Percentiles rank a stretch among this genome's conserved stretches.
phyloP scores from a whole-genome alignment of 2,113 vertebrate species.

The Romanogobio albipinnatus region DNA sequence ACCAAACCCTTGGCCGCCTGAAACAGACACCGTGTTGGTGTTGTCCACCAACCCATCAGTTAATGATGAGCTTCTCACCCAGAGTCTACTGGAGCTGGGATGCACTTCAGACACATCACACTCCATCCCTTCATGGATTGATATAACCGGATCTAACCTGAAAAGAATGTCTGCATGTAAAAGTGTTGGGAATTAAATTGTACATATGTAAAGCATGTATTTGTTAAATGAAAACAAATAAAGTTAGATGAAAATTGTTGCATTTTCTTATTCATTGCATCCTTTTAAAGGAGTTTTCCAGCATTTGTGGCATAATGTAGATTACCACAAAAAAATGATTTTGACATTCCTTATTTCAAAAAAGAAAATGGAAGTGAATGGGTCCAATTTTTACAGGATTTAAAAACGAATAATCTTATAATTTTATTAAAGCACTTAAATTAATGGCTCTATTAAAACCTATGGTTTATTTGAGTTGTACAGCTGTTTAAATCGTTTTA shows the following conservation, averaged over 20 bases:
- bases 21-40: conserved; percentile 70
- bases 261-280: neutral
- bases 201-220: neutral
- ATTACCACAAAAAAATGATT: neutral
- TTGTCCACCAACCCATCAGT: conserved; percentile 63
- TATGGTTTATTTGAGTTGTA: neutral
- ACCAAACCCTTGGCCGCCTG: conserved; percentile 54
- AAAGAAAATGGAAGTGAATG: neutral
- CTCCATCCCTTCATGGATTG: conserved; percentile 12
- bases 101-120: conserved; percentile 52
- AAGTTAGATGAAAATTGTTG: neutral
- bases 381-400: neutral
- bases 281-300: neutral
- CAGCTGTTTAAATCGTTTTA: neutral
- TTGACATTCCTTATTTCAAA: neutral
- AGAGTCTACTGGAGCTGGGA: conserved; percentile 74
- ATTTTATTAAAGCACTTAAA: neutral
- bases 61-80: conserved; percentile 60
- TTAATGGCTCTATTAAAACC: neutral
- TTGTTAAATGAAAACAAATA: neutral
- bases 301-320: neutral
- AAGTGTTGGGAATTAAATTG: neutral
- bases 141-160: neutral
- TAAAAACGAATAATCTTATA: neutral
- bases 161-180: neutral